Evolutionary conservation across 1,140 invertebrate genomes (phyloP).

Genomic region (Trichonephila inaurata): DNA sequence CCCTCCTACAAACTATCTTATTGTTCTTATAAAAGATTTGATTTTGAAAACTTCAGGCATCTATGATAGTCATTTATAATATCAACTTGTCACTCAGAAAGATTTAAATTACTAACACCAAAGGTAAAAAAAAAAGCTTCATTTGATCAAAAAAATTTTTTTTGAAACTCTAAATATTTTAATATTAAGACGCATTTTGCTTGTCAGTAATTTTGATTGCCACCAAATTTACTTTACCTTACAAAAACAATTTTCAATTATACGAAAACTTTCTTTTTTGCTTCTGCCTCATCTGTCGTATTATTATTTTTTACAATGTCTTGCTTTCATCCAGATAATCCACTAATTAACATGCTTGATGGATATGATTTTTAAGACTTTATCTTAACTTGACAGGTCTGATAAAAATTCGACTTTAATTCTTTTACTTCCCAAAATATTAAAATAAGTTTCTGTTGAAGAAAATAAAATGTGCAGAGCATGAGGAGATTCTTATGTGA

Average conservation of each 20-base stretch:
- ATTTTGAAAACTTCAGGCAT: background rate
- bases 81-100: background rate
- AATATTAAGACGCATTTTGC: conserved; percentile 5
- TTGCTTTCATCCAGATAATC: conserved; percentile 25
- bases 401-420: background rate
- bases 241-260: background rate
- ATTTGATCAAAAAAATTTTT: background rate
- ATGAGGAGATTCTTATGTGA: background rate
- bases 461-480: background rate
- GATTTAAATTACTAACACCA: background rate
- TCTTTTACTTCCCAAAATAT: background rate
- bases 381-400: background rate
- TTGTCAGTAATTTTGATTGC: conserved; percentile 4
- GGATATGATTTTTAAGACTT: conserved; percentile 12
- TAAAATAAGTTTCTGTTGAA: background rate
- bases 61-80: background rate
- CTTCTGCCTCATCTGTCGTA: background rate
- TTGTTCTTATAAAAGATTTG: background rate
- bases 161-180: background rate
- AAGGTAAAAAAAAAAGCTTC: background rate
- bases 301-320: conserved; percentile 14
- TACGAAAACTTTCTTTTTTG: background rate
- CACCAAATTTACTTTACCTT: background rate
- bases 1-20: background rate
- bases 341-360: conserved; percentile 32